phyloP scores from a whole-genome alignment of 1,140 invertebrate genomes.

The Megalopta genalis region DNA sequence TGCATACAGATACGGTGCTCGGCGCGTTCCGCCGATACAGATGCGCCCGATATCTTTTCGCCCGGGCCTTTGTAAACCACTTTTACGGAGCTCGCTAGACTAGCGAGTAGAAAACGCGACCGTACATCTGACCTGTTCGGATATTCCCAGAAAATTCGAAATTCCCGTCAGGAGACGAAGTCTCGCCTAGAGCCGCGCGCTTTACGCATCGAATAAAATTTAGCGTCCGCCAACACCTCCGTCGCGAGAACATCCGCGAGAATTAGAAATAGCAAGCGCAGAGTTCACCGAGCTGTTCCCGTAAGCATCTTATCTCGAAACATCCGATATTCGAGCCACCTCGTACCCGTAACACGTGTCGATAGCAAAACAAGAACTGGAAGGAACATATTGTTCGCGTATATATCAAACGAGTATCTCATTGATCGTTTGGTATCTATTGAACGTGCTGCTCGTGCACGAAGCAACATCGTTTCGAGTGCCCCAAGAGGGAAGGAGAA shows the following conservation, averaged over 20 bases:
- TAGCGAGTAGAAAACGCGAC: too few species aligned
- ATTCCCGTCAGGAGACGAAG: too few species aligned
- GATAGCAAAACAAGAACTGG: not conserved
- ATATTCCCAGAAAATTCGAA: too few species aligned
- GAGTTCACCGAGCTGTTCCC: not conserved
- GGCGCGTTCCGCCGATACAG: not conserved
- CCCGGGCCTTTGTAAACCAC: not conserved
- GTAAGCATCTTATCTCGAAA: not conserved
- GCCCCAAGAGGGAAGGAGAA: not conserved
- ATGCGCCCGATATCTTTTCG: not conserved
- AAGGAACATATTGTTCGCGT: conserved; percentile 27
- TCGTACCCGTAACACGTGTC: not conserved
- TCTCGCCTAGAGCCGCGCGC: too few species aligned
- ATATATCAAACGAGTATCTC: conserved; percentile 32
- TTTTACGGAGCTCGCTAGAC: too few species aligned
- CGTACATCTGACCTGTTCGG: too few species aligned
- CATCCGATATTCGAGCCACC: conserved; percentile 3
- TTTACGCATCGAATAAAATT: too few species aligned
- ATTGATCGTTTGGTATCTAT: conserved; percentile 50
- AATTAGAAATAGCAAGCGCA: too few species aligned
- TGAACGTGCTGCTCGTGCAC: conserved; percentile 38
- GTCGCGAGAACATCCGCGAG: too few species aligned
- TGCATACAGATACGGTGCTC: not conserved
- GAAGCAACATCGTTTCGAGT: conserved; percentile 42
- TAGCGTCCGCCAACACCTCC: too few species aligned